Evolutionary conservation across 2,888 invertebrate genomes (phyloP), one percentile per base, ranked within the genome.

Genomic region (Drosophila atroscutellata): DNA sequence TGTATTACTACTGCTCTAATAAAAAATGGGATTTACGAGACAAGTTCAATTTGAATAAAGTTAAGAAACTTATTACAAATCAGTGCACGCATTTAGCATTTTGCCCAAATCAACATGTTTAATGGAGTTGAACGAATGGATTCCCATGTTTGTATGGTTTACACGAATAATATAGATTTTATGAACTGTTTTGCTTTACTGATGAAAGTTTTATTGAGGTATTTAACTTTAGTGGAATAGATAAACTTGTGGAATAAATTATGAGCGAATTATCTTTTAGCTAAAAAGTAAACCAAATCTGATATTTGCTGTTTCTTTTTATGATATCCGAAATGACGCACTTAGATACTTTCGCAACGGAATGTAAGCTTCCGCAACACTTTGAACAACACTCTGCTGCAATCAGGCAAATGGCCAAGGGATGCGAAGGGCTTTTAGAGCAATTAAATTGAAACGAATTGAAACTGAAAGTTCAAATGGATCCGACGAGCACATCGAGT

Each of bases 351-450:
- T 42, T 45, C 5, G 28, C 9, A 30, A 18, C 3, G 15, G 18
- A 42, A 39, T 42, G 42, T 15, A 3, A 57, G 32, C 26, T n/a
- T 2, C 6, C 28, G 2, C 3, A n/a, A 20, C 39, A 39, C 26
- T 66, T 66, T 36, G n/a, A 30, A 30, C 30, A 30, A 30, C 37
- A 30, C 42, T n/a, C 24, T 7, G 7, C 13, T 20, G 7, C n/a
- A 47, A 56, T 57, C 57, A 32, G n/a, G 9, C 2, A 37, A 11
- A 9, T 49, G 2, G 50, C 26, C 50, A 77, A 73, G 68, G 24
- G 20, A 45, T 45, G 2, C 20, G 45, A 24, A 24, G 8, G 24
- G 73, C 86, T 83, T 80, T 87, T 72, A 85, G 77, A 61, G 75
- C 55, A 34, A 39, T 39, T 42, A 56, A 59, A 32, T 47, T 87